Evolutionary conservation across 2,113 vertebrate species (phyloP).

Genomic region (Psittacus erithacus): DNA sequence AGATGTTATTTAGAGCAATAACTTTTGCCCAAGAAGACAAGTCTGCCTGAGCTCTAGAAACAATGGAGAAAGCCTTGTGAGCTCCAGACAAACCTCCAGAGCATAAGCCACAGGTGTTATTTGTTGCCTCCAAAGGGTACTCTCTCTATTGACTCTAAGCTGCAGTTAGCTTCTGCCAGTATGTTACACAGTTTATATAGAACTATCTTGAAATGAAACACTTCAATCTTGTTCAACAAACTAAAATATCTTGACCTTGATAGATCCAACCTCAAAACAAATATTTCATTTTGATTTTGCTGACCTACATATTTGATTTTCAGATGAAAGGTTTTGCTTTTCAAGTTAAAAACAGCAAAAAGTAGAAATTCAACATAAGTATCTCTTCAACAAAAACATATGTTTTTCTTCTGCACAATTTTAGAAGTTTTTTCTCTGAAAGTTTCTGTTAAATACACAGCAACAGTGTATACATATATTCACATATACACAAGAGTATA

Average conservation of each 20-base stretch:
- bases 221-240: background rate
- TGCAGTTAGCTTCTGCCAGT: background rate
- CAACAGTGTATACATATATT: background rate
- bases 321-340: background rate
- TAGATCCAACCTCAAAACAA: background rate
- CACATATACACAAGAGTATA: background rate
- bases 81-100: background rate
- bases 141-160: background rate
- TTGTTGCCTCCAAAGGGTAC: background rate
- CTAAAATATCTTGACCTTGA: background rate
- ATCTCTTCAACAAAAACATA: background rate
- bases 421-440: background rate
- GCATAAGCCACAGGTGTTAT: background rate
- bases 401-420: background rate
- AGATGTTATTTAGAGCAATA: background rate
- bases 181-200: background rate
- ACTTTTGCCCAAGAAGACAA: background rate
- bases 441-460: background rate
- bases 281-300: background rate
- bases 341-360: background rate
- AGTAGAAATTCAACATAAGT: background rate
- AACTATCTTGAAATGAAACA: background rate
- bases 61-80: background rate
- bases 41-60: background rate
- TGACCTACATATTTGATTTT: constrained; percentile 1